Percentiles rank a stretch among this genome's conserved stretches.
Evolutionary conservation across 2,797 vertebrate genomes (phyloP).

Genomic region (Sarcophilus harrisii): DNA sequence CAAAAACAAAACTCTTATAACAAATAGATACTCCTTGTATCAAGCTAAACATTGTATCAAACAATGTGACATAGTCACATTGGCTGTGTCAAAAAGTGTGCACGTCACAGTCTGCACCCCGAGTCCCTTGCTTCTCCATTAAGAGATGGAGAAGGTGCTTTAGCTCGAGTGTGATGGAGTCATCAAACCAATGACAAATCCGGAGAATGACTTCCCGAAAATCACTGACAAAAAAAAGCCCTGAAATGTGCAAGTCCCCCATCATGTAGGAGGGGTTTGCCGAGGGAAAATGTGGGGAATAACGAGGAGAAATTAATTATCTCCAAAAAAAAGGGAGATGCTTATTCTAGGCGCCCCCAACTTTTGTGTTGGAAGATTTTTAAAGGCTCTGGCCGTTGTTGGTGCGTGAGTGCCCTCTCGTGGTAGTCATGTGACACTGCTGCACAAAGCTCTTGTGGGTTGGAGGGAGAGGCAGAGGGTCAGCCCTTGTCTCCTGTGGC

Average conservation of each 20-base stretch:
- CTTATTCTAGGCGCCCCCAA: background rate
- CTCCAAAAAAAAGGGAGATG: background rate
- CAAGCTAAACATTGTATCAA: too few relatives aligned
- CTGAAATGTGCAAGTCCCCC: background rate
- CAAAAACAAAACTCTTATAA: background rate
- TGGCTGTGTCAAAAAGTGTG: background rate
- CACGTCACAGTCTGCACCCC: background rate
- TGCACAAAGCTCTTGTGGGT: background rate
- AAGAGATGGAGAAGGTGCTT: background rate
- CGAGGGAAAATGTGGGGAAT: background rate
- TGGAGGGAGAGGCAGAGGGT: background rate
- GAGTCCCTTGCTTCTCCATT: background rate
- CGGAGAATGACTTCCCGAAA: background rate
- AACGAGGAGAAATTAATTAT: background rate
- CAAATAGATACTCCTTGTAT: background rate
- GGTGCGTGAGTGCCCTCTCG: constrained; percentile 67
- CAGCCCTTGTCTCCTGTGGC: background rate
- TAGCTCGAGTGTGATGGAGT: background rate
- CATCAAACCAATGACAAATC: background rate
- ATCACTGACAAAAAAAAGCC: background rate
- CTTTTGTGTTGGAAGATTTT: background rate
- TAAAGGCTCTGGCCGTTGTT: constrained; percentile 28
- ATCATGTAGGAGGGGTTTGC: background rate
- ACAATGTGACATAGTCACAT: too few relatives aligned
- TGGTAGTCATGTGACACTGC: background rate